A percentile compares a stretch with the other conserved stretches of the same genome.
These are phyloP conservation scores for Osmoderma eremita DNA, from an alignment of 2,888 invertebrate genomes.

Conservation along the genomic window DNA sequence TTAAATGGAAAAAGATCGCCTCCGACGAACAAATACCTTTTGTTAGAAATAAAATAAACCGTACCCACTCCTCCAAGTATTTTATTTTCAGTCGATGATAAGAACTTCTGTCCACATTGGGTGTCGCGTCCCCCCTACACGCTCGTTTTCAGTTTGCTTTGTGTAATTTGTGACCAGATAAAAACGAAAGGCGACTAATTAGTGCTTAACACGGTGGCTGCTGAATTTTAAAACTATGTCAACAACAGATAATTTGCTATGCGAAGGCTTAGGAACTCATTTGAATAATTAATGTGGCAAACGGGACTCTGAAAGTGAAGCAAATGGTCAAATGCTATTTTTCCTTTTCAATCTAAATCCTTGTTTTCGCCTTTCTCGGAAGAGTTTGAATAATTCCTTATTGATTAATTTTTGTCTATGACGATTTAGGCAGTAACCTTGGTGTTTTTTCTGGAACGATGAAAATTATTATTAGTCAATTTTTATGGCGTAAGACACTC, in stretches of 20 bases:
- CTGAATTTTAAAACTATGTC: slow-evolving; percentile 19
- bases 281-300: too few relatives aligned
- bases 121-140: background rate
- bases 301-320: too few relatives aligned
- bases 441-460: too few relatives aligned
- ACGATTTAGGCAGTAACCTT: too few relatives aligned
- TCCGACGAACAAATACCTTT: slow-evolving; percentile 26
- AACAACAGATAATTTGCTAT: background rate
- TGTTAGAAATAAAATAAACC: slow-evolving; percentile 30
- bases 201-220: slow-evolving; percentile 9
- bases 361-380: too few relatives aligned
- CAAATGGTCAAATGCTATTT: too few relatives aligned
- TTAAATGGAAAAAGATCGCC: slow-evolving; percentile 34
- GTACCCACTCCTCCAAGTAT: slow-evolving; percentile 12
- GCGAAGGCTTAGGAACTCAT: too few relatives aligned
- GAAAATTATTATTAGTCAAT: too few relatives aligned
- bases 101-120: slow-evolving; percentile 27
- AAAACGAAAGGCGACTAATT: slow-evolving; percentile 13
- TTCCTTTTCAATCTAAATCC: too few relatives aligned
- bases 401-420: too few relatives aligned
- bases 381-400: too few relatives aligned
- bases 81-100: slow-evolving; percentile 24
- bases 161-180: slow-evolving; percentile 11
- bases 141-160: slow-evolving; percentile 18
- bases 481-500: too few relatives aligned